Conservation (phyloP, 2,797 vertebrate genomes). For the Furcifer pardalis region DNA sequence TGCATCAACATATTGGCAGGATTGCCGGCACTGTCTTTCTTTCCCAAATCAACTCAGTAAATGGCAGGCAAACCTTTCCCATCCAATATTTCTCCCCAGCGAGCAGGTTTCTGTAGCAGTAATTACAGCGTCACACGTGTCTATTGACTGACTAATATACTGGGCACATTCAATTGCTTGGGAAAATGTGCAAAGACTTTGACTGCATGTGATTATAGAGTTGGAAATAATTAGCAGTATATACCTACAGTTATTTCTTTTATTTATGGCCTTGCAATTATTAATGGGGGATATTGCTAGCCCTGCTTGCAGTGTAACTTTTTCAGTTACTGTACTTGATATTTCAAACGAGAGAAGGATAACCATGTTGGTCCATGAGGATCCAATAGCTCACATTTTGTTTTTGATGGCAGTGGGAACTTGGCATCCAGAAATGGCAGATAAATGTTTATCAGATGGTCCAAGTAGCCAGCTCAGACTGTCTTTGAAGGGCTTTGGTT, state of each 20-base stretch:
- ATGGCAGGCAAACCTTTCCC: slow-evolving; percentile 48
- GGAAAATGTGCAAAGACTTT: slow-evolving; percentile 40
- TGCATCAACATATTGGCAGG: slow-evolving; percentile 70
- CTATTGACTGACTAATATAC: slow-evolving; percentile 63
- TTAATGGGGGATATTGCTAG: too few relatives aligned
- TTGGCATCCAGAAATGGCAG: neutral
- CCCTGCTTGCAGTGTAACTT: too few relatives aligned
- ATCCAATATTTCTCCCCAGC: slow-evolving; percentile 59
- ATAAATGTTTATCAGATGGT: neutral
- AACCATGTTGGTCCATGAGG: too few relatives aligned
- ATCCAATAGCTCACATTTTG: too few relatives aligned
- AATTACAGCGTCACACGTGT: slow-evolving; percentile 66
- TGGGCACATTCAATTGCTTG: slow-evolving; percentile 56
- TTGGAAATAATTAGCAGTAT: neutral
- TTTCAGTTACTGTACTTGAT: too few relatives aligned
- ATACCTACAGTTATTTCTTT: neutral
- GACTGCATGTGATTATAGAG: neutral
- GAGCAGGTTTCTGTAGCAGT: slow-evolving; percentile 63
- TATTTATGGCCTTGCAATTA: too few relatives aligned
- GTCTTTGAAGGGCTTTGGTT: neutral
- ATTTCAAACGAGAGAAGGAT: too few relatives aligned
- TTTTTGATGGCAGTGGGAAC: too few relatives aligned
- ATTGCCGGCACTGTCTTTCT: slow-evolving; percentile 48
- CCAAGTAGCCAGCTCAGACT: neutral
- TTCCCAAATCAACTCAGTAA: slow-evolving; percentile 67